A percentile compares a stretch with the other conserved stretches of the same genome.
Evolutionary conservation across 2,888 invertebrate genomes (phyloP).

Genomic region (Latrodectus elegans): DNA sequence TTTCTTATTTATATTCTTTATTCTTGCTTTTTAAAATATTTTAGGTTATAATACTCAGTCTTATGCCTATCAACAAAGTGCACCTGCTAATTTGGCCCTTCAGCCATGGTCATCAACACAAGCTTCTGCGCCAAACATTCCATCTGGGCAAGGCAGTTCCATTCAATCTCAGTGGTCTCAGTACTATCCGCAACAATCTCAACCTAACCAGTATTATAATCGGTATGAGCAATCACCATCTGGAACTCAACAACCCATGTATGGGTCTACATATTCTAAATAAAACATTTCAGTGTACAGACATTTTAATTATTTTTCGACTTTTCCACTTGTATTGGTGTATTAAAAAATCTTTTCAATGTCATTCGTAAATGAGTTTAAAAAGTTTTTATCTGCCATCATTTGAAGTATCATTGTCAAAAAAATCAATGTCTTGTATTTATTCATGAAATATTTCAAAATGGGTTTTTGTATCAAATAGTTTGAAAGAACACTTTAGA

Average conservation of each 20-base stretch:
- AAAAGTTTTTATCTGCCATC: too few relatives aligned
- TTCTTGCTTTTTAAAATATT: too few relatives aligned
- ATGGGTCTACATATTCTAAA: slow-evolving; percentile 12
- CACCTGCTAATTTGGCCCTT: not conserved
- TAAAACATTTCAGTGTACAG: slow-evolving; percentile 7
- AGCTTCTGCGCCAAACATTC: not conserved
- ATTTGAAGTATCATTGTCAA: too few relatives aligned
- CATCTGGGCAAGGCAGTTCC: not conserved
- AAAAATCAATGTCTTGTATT: too few relatives aligned
- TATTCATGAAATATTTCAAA: too few relatives aligned
- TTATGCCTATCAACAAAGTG: slow-evolving; percentile 36
- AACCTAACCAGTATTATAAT: slow-evolving; percentile 24
- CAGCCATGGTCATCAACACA: slow-evolving; percentile 15
- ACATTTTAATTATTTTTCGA: slow-evolving; percentile 11
- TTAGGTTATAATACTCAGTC: slow-evolving; percentile 1
- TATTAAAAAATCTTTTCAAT: too few relatives aligned
- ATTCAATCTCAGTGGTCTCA: slow-evolving; percentile 31
- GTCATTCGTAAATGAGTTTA: too few relatives aligned
- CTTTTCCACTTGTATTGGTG: not conserved
- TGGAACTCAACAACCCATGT: not conserved
- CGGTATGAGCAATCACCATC: slow-evolving; percentile 33
- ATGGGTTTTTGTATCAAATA: too few relatives aligned
- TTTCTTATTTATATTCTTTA: too few relatives aligned
- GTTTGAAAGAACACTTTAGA: too few relatives aligned
- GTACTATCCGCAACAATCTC: slow-evolving; percentile 24